A percentile compares a stretch with the other conserved stretches of the same genome.
Conservation (phyloP, 2,797 vertebrate genomes). For the Orientallactaga sibirica region DNA sequence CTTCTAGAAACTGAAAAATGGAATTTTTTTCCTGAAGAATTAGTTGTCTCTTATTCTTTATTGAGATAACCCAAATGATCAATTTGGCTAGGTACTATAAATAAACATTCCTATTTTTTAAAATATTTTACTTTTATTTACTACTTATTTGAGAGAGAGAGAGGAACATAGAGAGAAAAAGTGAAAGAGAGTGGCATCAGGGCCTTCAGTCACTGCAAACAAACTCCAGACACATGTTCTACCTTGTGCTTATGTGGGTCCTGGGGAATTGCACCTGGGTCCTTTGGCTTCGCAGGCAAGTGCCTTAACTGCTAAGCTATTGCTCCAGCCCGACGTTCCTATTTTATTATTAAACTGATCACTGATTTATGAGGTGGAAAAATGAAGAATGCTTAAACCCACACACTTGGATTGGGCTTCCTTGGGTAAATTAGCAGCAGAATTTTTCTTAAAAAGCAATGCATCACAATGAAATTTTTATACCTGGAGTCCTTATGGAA, state of each 20-base stretch:
- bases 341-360: constrained; percentile 30
- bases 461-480: neutral
- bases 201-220: no score
- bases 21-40: neutral
- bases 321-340: no score
- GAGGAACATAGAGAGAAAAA: no score
- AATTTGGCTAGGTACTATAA: neutral
- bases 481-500: neutral
- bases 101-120: neutral
- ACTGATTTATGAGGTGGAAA: neutral
- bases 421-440: neutral
- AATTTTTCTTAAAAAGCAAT: constrained; percentile 29
- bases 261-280: no score
- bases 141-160: no score
- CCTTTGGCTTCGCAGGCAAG: no score
- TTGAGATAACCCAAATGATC: neutral
- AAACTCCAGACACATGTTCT: no score
- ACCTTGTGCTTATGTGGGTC: no score
- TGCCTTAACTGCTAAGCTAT: no score
- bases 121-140: no score
- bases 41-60: constrained; percentile 24
- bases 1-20: neutral
- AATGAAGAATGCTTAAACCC: neutral
- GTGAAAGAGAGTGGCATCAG: no score
- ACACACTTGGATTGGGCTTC: constrained; percentile 20